Evolutionary conservation across 2,888 invertebrate genomes (phyloP).

Genomic region (Stenoptilia bipunctidactyla): DNA sequence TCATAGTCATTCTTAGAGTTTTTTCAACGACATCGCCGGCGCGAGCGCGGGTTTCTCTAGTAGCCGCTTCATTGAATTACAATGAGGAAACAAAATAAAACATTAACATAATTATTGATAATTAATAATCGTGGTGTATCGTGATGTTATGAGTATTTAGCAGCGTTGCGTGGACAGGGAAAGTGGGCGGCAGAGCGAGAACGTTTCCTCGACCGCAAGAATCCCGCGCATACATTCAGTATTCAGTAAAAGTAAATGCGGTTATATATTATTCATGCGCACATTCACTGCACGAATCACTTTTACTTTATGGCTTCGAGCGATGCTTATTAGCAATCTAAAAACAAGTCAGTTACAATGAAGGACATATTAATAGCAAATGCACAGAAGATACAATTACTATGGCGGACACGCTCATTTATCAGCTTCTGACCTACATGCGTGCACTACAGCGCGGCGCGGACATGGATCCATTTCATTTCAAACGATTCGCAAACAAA

Average conservation of each 20-base stretch:
- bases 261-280: conserved; percentile 27
- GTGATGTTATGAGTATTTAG: conserved; percentile 16
- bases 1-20: no score
- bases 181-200: conserved; percentile 49
- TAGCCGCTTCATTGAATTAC: no score
- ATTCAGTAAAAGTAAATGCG: conserved; percentile 11
- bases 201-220: conserved; percentile 33
- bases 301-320: conserved; percentile 13
- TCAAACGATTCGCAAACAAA: no score
- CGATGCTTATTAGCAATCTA: not conserved
- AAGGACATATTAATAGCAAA: conserved; percentile 58
- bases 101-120: no score
- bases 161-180: conserved; percentile 50
- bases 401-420: conserved; percentile 32
- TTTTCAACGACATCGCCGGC: no score
- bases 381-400: conserved; percentile 26
- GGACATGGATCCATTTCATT: no score
- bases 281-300: conserved; percentile 19
- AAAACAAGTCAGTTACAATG: conserved; percentile 26
- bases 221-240: conserved; percentile 20
- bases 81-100: no score
- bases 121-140: conserved; percentile 29
- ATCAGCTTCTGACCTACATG: conserved; percentile 24
- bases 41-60: no score
- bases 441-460: not conserved